Evolutionary conservation across 2,113 vertebrate genomes (phyloP).

Genomic region (Anarhynchus alexandrinus): DNA sequence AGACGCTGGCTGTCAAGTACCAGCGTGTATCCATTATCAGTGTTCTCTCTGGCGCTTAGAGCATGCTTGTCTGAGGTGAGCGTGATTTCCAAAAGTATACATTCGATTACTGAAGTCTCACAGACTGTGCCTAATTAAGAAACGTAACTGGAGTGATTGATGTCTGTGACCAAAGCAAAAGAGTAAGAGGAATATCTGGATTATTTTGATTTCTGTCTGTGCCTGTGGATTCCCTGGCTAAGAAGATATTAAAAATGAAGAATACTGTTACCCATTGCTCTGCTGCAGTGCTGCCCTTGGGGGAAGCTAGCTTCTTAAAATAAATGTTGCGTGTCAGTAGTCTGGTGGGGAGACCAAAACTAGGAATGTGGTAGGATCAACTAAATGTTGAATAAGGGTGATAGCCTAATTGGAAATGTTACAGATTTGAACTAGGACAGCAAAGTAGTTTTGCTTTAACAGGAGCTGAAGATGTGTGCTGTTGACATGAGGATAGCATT

Average conservation of each 20-base stretch:
- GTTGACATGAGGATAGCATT: background rate
- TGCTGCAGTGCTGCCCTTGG: background rate
- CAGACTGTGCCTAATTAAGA: background rate
- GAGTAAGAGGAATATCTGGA: background rate
- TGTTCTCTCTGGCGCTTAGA: background rate
- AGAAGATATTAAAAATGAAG: background rate
- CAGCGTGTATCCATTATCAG: rapidly evolving
- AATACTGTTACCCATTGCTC: background rate
- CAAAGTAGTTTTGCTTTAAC: background rate
- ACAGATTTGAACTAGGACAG: background rate
- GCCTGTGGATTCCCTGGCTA: background rate
- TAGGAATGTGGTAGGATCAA: background rate
- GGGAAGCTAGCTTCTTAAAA: background rate
- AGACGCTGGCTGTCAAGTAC: background rate
- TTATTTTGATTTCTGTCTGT: background rate
- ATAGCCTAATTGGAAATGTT: background rate
- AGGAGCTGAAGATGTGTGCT: background rate
- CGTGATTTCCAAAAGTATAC: background rate
- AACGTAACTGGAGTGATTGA: background rate
- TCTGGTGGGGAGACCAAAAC: background rate
- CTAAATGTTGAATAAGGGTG: background rate
- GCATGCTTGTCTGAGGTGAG: background rate
- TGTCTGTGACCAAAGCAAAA: background rate
- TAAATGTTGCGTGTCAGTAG: background rate
- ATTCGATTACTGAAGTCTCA: background rate